phyloP scores from a whole-genome alignment of 2,113 vertebrate species.

The Syrrhaptes paradoxus region DNA sequence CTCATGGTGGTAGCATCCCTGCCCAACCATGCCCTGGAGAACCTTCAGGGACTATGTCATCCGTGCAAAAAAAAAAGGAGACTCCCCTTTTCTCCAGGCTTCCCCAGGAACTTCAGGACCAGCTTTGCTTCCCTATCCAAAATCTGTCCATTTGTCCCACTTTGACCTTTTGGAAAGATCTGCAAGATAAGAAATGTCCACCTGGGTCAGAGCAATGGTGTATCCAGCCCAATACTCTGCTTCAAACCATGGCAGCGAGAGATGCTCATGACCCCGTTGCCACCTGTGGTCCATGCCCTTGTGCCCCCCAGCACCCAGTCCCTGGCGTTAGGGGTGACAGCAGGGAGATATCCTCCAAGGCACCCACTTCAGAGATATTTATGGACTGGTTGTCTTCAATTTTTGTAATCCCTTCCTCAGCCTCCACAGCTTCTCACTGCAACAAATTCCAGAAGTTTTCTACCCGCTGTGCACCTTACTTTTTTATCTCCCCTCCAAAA shows the following conservation, averaged over 20 bases:
- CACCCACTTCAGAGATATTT: not conserved
- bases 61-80: not conserved
- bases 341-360: not conserved
- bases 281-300: accelerated
- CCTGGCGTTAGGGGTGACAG: not conserved
- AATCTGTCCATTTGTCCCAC: not conserved
- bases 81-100: not conserved
- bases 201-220: not conserved
- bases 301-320: not conserved
- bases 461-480: not conserved
- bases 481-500: not conserved
- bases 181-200: not conserved
- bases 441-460: not conserved
- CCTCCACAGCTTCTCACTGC: not conserved
- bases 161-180: not conserved
- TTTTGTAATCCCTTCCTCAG: not conserved
- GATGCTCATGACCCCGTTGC: not conserved
- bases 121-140: not conserved
- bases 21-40: not conserved
- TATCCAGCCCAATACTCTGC: not conserved
- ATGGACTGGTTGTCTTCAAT: not conserved
- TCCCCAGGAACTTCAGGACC: not conserved
- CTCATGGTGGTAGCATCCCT: not conserved
- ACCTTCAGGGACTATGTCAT: not conserved
- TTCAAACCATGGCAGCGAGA: not conserved